Evolutionary conservation across 2,797 vertebrate genomes (phyloP), one percentile per base, ranked within the genome.

Genomic region (Gallirallus australis): DNA sequence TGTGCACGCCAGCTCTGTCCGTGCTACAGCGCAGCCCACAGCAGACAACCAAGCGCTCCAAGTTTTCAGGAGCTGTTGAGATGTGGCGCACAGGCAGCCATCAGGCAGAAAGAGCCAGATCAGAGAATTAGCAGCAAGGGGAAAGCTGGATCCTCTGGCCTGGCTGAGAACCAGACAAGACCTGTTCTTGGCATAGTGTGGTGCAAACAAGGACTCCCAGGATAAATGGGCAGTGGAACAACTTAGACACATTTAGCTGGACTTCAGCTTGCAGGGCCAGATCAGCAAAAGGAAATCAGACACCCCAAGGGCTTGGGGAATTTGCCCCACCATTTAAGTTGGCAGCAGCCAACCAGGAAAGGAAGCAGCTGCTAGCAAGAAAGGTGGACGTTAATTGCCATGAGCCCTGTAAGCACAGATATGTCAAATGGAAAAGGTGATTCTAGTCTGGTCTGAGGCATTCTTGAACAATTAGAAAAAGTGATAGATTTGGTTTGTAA

Each of bases 361-460:
- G 90, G 76, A 95, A 96, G 94, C 79, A 96, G 94, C 92, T 96
- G 95, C 84, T 90, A 86, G 80, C 31, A 52, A 83, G 90, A 86
- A 71, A 90, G 91, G 94, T 86, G 84, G 82, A 94, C 76, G 19
- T 92, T 91, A 95, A 94, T 93, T 94, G 82, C 89, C 54, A 47
- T 30, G 54, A 94, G 82, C 27, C 13, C 37, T 17, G 5, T 85
- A 87, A 87, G 72, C 61, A 88, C 47, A 87, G 84, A 93, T 92
- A 95, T 33, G 82, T 89, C 82, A 95, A 89, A 96, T 91, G 95
- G 95, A 97, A 97, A 97, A 96, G 92, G 94, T 96, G 94, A 96
- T 61, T 95, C 33, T 45, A 80, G 93, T 96, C 95, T 96, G 86
- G 86, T 92, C 72, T 78, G 50, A 86, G 89, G 82, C 86, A 96